Evolutionary conservation across 2,797 vertebrate genomes (phyloP), one percentile per base, ranked within the genome.

Genomic region (Myotis daubentonii): DNA sequence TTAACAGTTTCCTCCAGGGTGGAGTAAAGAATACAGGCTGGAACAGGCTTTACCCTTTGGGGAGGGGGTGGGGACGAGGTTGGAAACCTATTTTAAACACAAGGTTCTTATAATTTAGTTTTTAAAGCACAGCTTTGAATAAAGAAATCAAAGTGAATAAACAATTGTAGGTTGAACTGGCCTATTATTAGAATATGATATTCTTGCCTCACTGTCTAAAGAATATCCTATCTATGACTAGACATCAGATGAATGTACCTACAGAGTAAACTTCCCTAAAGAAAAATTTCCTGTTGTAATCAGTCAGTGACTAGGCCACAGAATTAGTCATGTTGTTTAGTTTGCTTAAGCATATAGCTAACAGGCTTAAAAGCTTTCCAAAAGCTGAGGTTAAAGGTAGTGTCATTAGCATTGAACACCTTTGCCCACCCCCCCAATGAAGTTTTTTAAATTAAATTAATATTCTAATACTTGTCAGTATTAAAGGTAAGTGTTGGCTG

Each of bases 221-320:
- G 92, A 85, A 38, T 30, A 57, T 2, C 33, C 62, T 57, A 30
- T 88, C 81, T 95, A 16, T 93, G 82, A 95, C 82, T 80, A 93
- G 90, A 95, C 66, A 80, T 82, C 79, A 93, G 74, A 83, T 83
- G 83, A 94, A 70, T 82, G 33, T 55, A 88, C 82, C 78, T 94
- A 41, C 91, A 68, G 78, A 93, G 75, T 87, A 60, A 96, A 94
- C 86, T 87, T 93, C 91, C 80, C 81, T 85, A 51, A 96, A 92
- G 91, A 97, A 94, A 97, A 93, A 93, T 76, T 93, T 96, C 80
- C 95, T 88, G 71, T 36, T 95, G 62, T 84, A 93, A 94, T 94
- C 80, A 87, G 70, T 57, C 87, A 79, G 74, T 41, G 70, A 89
- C 79, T 82, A 94, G 95, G 86, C 62, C 71, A 11, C 92, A 93